These are phyloP conservation scores for Heterocephalus glaber DNA, from an alignment of 2,113 vertebrate species.

Conservation along the genomic window DNA sequence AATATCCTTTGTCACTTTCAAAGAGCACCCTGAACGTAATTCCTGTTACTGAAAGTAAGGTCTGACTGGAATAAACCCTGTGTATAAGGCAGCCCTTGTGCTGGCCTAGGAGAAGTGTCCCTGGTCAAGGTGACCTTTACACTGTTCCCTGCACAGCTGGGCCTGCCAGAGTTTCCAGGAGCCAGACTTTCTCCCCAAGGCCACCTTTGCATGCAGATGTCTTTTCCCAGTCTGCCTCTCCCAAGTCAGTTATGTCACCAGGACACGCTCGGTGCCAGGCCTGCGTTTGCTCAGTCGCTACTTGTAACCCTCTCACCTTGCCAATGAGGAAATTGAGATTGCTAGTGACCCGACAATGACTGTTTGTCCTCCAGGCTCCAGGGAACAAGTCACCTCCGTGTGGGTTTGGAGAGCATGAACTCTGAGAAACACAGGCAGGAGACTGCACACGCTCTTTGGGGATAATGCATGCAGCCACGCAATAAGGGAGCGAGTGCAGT, in stretches of 20 bases:
- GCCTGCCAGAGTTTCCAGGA: neutral
- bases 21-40: neutral
- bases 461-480: neutral
- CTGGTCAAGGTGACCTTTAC: conserved; percentile 41
- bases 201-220: neutral
- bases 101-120: neutral
- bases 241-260: fast-evolving
- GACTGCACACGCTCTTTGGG: fast-evolving
- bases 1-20: neutral
- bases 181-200: neutral
- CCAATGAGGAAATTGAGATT: neutral
- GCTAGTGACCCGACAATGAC: neutral
- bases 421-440: neutral
- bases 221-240: neutral
- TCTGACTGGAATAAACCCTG: neutral
- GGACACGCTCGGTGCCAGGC: neutral
- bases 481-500: neutral
- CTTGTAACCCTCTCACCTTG: neutral
- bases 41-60: neutral
- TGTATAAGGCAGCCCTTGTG: neutral
- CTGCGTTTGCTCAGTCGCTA: neutral
- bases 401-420: neutral
- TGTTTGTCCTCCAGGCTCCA: neutral
- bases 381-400: neutral
- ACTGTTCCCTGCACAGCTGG: neutral